Evolutionary conservation across 37 sponge, comb jelly and placozoan species (phyloP).

Genomic region (Chondrilla cf. caribensis): DNA sequence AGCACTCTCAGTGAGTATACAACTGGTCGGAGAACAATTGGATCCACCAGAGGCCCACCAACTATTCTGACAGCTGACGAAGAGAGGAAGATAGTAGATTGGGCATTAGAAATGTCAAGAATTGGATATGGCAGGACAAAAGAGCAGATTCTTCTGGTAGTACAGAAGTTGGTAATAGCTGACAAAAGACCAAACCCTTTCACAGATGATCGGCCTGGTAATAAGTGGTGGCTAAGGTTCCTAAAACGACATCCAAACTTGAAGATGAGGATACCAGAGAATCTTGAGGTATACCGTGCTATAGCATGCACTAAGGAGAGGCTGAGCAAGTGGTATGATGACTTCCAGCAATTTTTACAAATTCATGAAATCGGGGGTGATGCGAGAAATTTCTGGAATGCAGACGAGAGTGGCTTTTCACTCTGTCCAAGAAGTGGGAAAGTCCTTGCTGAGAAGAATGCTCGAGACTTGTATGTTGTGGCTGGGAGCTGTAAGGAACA

Average conservation of each 20-base stretch:
- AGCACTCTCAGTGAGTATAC: slow-evolving; percentile 35
- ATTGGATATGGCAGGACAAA: slow-evolving; percentile 43
- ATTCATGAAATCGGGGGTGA: not conserved
- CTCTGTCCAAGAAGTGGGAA: slow-evolving; percentile 28
- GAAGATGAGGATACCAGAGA: not conserved
- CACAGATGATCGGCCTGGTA: slow-evolving; percentile 42
- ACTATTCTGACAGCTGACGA: slow-evolving; percentile 22
- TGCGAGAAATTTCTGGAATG: slow-evolving; percentile 34
- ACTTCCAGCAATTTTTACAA: slow-evolving; percentile 21
- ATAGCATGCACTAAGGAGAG: slow-evolving; percentile 23
- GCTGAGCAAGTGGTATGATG: slow-evolving; percentile 21
- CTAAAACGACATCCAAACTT: not conserved
- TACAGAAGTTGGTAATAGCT: slow-evolving; percentile 25
- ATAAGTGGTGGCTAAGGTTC: slow-evolving; percentile 44
- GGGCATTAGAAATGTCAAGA: slow-evolving; percentile 29
- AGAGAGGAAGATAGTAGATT: slow-evolving; percentile 26
- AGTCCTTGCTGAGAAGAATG: not conserved
- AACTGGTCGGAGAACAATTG: not conserved
- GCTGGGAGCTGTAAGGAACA: slow-evolving; percentile 13
- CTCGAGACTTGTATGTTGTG: slow-evolving; percentile 2
- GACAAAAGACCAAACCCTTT: slow-evolving; percentile 39
- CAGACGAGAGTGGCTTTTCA: slow-evolving; percentile 35
- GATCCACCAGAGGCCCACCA: slow-evolving; percentile 11
- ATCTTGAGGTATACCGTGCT: slow-evolving; percentile 2
- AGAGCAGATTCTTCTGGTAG: slow-evolving; percentile 18